These are phyloP conservation scores for Sthenelais limicola DNA, from an alignment of 2,888 invertebrate genomes.

Conservation along the genomic window DNA sequence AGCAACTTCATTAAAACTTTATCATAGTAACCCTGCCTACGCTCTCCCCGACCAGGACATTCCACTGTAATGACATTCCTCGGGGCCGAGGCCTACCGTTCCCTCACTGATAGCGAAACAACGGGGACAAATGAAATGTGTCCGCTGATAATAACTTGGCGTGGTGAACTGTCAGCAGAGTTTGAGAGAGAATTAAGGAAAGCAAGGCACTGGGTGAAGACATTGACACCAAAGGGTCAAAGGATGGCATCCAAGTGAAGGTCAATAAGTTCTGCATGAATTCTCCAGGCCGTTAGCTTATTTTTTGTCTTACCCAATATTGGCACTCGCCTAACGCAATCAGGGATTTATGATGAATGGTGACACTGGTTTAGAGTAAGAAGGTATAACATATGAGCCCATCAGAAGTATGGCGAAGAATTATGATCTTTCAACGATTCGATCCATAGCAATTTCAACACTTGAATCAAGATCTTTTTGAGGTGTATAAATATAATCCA, in stretches of 20 bases:
- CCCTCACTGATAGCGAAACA: slow-evolving; percentile 11
- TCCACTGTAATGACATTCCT: slow-evolving; percentile 16
- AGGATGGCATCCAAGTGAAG: not conserved
- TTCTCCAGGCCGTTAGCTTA: no score
- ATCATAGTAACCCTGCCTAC: slow-evolving; percentile 38
- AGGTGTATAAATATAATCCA: no score
- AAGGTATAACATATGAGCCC: no score
- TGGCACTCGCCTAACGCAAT: no score
- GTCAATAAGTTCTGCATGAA: no score
- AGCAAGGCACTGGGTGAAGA: slow-evolving; percentile 2
- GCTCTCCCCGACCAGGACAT: slow-evolving; percentile 12
- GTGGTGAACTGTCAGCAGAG: slow-evolving; percentile 24
- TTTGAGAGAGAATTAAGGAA: slow-evolving; percentile 28
- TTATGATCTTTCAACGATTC: no score
- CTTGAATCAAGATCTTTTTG: no score
- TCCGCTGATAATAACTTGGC: slow-evolving; percentile 28
- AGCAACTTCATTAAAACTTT: slow-evolving; percentile 37
- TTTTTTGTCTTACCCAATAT: no score
- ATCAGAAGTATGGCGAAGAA: no score
- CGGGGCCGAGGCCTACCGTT: not conserved
- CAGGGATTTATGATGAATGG: no score
- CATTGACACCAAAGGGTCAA: slow-evolving; percentile 8
- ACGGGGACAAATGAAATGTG: slow-evolving; percentile 36
- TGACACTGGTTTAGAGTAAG: no score
- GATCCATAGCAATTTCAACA: no score